Base-by-base conservation (phyloP, 2,113 vertebrate genomes). In the Mionectes macconnelli region DNA sequence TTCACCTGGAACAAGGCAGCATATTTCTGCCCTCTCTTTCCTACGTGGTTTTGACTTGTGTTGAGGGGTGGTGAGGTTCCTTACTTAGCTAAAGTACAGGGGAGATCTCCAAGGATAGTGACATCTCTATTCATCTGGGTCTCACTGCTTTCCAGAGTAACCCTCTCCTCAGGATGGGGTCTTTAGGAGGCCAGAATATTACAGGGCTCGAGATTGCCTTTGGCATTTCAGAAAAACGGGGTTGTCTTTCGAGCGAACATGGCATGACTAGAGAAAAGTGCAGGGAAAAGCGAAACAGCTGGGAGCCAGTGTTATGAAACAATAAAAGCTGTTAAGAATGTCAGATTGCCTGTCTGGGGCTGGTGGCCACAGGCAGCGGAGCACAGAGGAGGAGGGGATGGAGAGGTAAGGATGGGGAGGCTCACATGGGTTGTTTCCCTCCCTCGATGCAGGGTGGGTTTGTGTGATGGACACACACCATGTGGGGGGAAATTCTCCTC, bases 401-500 rank as follows among this genome's bases (percentile, higher is more conserved):
- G 31, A 62, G 76, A 69, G 15, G 40, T 28, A 19, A 50, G 55
- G 77, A 53, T 45, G 70, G 59, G 25, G 50, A 82, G 33, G 45
- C 40, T 85, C 53, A 22, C 14, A 13, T 0, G 9, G n/a, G 25
- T 39, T 81, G 39, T 76, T 93, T 84, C 80, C 19, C 74, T 84
- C 80, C 89, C 90, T 92, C 0, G 1, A 74, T 35, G 84, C 75
- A 72, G 87, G 66, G 76, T 78, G 60, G 42, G 67, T 45, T 91
- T 85, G 52, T 69, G 74, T 86, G 93, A 88, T 83, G 89, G 85
- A 74, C 64, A 70, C 69, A 92, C 68, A 23, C 70, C 56, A 31
- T 30, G 87, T 75, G 89, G 56, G 89, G 89, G 73, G 49, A 94
- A 96, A 96, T 95, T 94, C 81, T 87, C 12, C 73, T 95, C 96